Conservation (phyloP, 1,140 invertebrate genomes). For the Cephus cinctus region DNA sequence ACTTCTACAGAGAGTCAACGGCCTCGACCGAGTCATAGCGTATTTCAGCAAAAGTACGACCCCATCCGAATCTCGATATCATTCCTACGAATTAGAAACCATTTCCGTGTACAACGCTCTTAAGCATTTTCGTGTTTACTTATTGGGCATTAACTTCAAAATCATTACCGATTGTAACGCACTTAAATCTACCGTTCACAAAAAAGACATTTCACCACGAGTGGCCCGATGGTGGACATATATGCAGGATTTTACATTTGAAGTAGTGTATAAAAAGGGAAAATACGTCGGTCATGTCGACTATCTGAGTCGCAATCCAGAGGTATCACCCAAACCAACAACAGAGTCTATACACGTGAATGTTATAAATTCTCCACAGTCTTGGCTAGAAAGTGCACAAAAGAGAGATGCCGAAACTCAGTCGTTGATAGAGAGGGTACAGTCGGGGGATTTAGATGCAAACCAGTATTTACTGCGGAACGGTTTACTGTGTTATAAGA, state of each 20-base stretch:
- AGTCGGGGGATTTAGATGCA: conserved; percentile 23
- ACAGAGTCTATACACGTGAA: conserved; percentile 10
- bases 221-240: not conserved
- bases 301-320: not conserved
- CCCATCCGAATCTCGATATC: conserved; percentile 27
- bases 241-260: not conserved
- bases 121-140: conserved; percentile 28
- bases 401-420: not conserved
- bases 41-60: conserved; percentile 32
- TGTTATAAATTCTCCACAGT: not conserved
- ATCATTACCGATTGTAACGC: conserved; percentile 43
- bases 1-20: not conserved
- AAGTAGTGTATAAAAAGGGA: not conserved
- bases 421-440: not conserved
- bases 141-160: conserved; percentile 34
- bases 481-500: conserved; percentile 15
- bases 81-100: conserved; percentile 40
- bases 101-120: conserved; percentile 28
- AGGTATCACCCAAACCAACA: conserved; percentile 11
- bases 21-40: conserved; percentile 20
- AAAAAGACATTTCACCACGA: conserved; percentile 30
- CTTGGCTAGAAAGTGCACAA: not conserved
- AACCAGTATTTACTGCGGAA: conserved; percentile 23
- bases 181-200: conserved; percentile 27
- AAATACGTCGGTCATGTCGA: not conserved